Base-by-base conservation (phyloP, 2,888 invertebrate species). In the Plutella xylostella region DNA sequence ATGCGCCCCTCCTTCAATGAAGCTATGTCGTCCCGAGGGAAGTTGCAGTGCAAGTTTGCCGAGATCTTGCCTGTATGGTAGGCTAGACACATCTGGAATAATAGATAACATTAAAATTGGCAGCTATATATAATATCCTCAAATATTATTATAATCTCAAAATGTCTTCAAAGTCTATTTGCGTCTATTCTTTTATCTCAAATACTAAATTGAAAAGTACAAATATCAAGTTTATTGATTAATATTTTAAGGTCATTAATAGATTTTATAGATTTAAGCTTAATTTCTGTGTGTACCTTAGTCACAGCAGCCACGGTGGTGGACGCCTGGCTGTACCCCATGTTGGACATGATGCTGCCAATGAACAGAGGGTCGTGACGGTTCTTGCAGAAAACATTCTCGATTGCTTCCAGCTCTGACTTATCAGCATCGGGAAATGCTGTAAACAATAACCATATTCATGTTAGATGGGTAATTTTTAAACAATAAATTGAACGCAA, bases 41-140 rank as follows among this genome's bases (percentile, higher is more conserved):
- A 70, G 0, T 83, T 72, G 61, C 80, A 92, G 63, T 94, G 88
- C n/a, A 94, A 72, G 68, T 93, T 94, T 0, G 88, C 89, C 0
- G 93, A 91, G 42, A 94, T 79, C 7, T 73, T 53, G 1, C 89
- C 89, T 15, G 76, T 77, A 56, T 91, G 89, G 76, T 92, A 92
- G 0, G 89, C 88, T 31, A 93, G 75, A 11, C 77, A 49, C 1
- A 79, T 71, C 79, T 79, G 85, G 11, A 39, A 39, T 11, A 19
- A 2, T 39, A 15, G 34, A 9, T 6, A 9, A 22, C 22, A 22
- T 22, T 9, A 22, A 22, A n/a, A 12, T 28, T 28, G 9, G 28
- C n/a, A n/a, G n/a, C n/a, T n/a, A n/a, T n/a, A n/a, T n/a, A n/a
- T n/a, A n/a, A n/a, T n/a, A n/a, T n/a, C n/a, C n/a, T n/a, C n/a